Base-by-base conservation (phyloP, 2,113 vertebrate genomes). In the Callionymus lyra region DNA sequence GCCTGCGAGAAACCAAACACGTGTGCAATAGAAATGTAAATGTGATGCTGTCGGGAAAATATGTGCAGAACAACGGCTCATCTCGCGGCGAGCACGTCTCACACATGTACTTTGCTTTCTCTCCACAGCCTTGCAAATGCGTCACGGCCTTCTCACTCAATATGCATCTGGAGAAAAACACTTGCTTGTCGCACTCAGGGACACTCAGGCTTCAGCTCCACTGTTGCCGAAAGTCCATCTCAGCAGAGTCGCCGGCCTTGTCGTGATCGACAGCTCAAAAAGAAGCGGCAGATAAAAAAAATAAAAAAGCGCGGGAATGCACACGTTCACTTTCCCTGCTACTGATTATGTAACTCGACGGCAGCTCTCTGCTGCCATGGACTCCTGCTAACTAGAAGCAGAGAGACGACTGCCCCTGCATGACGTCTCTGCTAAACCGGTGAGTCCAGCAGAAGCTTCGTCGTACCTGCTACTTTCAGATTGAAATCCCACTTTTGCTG, bases 331-430 rank as follows among this genome's bases (percentile, higher is more conserved):
- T 41, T 38, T 4, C 51, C 65, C 59, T 68, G 63, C 71, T 61
- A 64, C 72, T 75, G 76, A 79, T 81, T 77, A 81, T 73, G 71
- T 79, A 81, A 81, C 64, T 73, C 71, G 68, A 77, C 70, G 76
- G 73, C 79, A 76, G 73, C 65, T 79, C 66, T 69, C 52, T 52
- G 64, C 71, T 66, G 70, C 69, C 71, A 76, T 70, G 74, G 74
- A 81, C 72, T 76, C 75, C 57, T 56, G 71, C 70, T 77, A 77
- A 77, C 71, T 70, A 74, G 76, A 77, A 59, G 63, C 65, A 56
- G 47, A 73, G 74, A 70, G 74, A 77, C 64, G 71, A 66, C 70
- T 74, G 55, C 60, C 74, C 50, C 54, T 68, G 65, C 63, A 63
- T 72, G 63, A 58, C 72, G 72, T 36, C 63, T 55, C 55, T 52